Evolutionary conservation across 2,113 vertebrate genomes (phyloP), one percentile per base, ranked within the genome.

Genomic region (Thymallus thymallus): DNA sequence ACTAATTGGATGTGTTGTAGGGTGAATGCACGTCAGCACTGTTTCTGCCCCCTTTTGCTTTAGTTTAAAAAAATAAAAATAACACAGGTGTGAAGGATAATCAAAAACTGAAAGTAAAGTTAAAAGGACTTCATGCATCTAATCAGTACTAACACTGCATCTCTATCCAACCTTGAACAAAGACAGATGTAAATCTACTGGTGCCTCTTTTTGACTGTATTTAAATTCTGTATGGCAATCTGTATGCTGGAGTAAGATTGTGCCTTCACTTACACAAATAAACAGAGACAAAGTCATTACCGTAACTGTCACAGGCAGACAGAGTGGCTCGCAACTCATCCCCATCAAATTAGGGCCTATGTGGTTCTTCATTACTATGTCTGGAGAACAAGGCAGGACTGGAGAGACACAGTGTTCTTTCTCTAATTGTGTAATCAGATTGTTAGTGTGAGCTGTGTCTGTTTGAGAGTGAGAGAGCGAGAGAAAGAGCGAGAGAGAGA

Each of bases 211-310:
- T 23, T 16, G 48, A 30, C 29, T 18, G n/a, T 75, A 70, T 72
- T 73, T 63, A 35, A 56, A 65, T 77, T n/a, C n/a, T n/a, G n/a
- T n/a, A n/a, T 69, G 66, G 20, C 13, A 30, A 32, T 61, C 48
- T 68, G 78, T 48, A 71, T 16, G 23, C 18, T 70, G 58, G 65
- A 66, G 70, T 58, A 20, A 55, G 73, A 83, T 29, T 77, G 69
- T 55, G 51, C 56, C 79, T 78, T 85, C 81, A 84, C 67, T 78
- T 81, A 72, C 71, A 26, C 79, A 83, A 82, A 85, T 80, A 86
- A 84, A 86, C 84, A 83, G 76, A 79, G 74, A 84, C 82, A 86
- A 82, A 87, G 82, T 76, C 80, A 89, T 91, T 87, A 89, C 74
- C 16, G 51, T 35, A 82, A 74, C 70, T 79, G 82, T 80, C 74